Percentiles rank a stretch among this genome's conserved stretches.
Evolutionary conservation across 2,113 vertebrate species (phyloP).

Genomic region (Ptilorrhoa leucosticta): DNA sequence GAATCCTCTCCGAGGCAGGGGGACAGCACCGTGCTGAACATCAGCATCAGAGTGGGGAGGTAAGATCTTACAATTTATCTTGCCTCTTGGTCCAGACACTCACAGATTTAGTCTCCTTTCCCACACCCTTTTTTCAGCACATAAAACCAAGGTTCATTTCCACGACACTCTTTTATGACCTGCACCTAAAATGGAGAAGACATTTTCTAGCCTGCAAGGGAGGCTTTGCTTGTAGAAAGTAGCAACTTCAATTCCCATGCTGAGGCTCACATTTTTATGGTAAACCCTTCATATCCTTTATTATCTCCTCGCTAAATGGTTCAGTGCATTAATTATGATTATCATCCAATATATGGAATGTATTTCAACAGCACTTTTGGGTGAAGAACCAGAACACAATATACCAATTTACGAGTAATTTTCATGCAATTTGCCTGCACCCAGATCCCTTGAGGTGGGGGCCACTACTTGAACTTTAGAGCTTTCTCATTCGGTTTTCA

Average conservation of each 20-base stretch:
- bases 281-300: background rate
- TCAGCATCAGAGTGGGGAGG: background rate
- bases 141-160: background rate
- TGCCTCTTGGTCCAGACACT: background rate
- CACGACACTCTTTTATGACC: background rate
- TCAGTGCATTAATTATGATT: background rate
- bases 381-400: background rate
- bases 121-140: background rate
- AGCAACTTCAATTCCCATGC: background rate
- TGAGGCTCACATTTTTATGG: constrained; percentile 12
- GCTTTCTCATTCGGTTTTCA: background rate
- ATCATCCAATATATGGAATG: background rate
- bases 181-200: background rate
- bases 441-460: background rate
- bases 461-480: background rate
- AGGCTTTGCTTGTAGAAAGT: background rate
- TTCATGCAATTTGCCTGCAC: background rate
- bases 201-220: background rate
- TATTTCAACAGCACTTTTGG: background rate
- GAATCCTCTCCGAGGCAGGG: too few species aligned
- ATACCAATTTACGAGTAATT: background rate
- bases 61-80: background rate
- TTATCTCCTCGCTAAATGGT: constrained; percentile 3
- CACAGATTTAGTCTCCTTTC: background rate
- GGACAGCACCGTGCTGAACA: background rate